Conservation (phyloP, 1,140 invertebrate species). For the Coptotermes formosanus region DNA sequence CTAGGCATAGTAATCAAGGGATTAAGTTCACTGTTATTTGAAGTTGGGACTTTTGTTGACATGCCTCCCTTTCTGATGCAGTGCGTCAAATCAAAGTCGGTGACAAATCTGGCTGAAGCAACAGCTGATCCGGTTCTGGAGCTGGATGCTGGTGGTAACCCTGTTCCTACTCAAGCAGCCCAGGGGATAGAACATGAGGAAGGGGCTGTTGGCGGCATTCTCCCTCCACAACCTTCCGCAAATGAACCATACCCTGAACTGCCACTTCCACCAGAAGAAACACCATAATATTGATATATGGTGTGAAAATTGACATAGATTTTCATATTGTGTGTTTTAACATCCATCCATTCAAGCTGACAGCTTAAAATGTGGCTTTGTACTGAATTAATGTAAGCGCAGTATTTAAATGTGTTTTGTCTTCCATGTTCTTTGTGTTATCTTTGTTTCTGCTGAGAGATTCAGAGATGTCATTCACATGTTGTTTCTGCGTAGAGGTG, state of each 20-base stretch:
- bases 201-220: slow-evolving; percentile 47
- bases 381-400: neutral
- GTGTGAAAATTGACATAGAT: too few relatives aligned
- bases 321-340: neutral
- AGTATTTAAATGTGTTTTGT: slow-evolving; percentile 1
- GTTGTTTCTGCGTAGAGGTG: too few relatives aligned
- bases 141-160: slow-evolving; percentile 61
- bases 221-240: slow-evolving; percentile 33
- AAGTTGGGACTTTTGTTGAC: too few relatives aligned
- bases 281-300: neutral
- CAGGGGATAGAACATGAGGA: slow-evolving; percentile 41
- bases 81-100: slow-evolving; percentile 92
- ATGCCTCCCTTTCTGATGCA: slow-evolving; percentile 49
- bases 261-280: slow-evolving; percentile 26
- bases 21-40: too few relatives aligned
- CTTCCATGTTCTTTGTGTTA: neutral
- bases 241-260: slow-evolving; percentile 34
- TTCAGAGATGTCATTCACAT: neutral
- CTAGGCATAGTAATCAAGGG: too few relatives aligned
- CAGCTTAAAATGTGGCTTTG: neutral
- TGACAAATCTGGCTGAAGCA: slow-evolving; percentile 88
- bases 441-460: neutral
- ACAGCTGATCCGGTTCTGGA: slow-evolving; percentile 81
- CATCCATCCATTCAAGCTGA: slow-evolving; percentile 11
- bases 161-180: slow-evolving; percentile 39